Evolutionary conservation across 2,888 invertebrate species (phyloP).

Genomic region (Gortyna flavago): DNA sequence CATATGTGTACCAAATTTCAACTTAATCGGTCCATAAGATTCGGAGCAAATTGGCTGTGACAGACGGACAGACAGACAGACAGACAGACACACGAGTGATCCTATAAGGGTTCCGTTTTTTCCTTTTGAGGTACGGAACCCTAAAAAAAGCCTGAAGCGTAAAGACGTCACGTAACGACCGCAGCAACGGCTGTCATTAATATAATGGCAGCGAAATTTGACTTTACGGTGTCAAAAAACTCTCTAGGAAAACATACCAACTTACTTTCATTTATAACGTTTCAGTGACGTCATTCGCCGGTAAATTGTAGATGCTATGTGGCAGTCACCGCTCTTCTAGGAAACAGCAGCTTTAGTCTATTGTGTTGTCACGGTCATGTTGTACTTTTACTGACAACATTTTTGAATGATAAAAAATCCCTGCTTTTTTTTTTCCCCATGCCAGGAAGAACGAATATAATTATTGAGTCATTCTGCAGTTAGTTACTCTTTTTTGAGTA

Average conservation of each 20-base stretch:
- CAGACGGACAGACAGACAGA: no score
- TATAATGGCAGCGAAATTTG: not conserved
- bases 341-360: not conserved
- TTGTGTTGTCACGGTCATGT: not conserved
- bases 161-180: not conserved
- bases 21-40: no score
- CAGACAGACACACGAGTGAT: no score
- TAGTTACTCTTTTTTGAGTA: not conserved
- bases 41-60: no score
- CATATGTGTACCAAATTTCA: no score
- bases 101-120: no score
- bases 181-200: not conserved
- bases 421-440: not conserved
- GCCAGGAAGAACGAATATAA: not conserved
- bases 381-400: no score
- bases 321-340: not conserved
- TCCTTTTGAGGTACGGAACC: no score
- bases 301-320: not conserved
- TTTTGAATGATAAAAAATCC: not conserved
- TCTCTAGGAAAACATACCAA: not conserved
- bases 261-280: slow-evolving; percentile 1
- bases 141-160: not conserved
- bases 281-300: not conserved
- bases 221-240: not conserved
- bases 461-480: not conserved